These are phyloP conservation scores for Bufo bufo DNA, from an alignment of 2,113 vertebrate species.

Conservation along the genomic window DNA sequence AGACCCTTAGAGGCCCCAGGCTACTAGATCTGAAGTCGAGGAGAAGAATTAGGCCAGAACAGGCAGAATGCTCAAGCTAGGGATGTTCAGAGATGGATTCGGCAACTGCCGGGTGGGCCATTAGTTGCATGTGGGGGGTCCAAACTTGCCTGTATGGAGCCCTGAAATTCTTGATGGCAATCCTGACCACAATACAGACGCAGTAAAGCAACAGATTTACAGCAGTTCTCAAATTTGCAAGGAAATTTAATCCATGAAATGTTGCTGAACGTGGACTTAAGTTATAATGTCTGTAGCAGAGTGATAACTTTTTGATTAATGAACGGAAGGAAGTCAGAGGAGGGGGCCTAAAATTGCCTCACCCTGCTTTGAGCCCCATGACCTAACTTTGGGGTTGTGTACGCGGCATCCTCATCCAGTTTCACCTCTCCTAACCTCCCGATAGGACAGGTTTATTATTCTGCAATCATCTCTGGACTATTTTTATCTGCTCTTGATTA, in stretches of 20 bases:
- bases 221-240: background rate
- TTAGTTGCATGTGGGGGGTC: too few species aligned
- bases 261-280: background rate
- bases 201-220: background rate
- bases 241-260: background rate
- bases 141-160: too few species aligned
- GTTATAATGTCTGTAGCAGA: background rate
- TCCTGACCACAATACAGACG: too few species aligned
- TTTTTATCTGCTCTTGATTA: slow-evolving; percentile 12
- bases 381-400: background rate
- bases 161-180: too few species aligned
- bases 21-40: too few species aligned
- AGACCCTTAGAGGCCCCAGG: too few species aligned
- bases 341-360: background rate
- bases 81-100: too few species aligned
- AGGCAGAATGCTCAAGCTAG: too few species aligned
- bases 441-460: background rate
- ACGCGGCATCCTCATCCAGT: background rate
- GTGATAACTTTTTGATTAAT: slow-evolving; percentile 3
- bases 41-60: too few species aligned
- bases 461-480: background rate
- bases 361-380: background rate
- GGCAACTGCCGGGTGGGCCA: too few species aligned
- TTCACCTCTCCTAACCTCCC: background rate
- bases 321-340: background rate